Percentiles rank a stretch among this genome's conserved stretches.
Conservation (phyloP, 2,797 vertebrate genomes). For the Crocodylus rhombifer region DNA sequence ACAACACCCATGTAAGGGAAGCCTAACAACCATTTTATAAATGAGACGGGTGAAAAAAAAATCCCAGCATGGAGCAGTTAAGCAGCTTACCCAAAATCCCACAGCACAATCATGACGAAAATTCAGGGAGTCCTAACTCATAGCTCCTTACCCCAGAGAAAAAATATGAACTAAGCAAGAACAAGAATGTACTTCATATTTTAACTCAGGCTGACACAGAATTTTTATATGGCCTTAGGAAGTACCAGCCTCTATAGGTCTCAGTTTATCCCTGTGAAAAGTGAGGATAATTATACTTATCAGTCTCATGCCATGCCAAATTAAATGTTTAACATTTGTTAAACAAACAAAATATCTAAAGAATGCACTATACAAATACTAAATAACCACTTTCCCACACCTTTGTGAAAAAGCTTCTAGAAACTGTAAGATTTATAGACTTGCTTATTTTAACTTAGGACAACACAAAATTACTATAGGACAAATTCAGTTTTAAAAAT, state of each 20-base stretch:
- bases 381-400: constrained; percentile 28
- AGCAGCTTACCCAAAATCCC: constrained; percentile 54
- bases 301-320: constrained; percentile 31
- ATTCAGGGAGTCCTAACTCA: constrained; percentile 47
- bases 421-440: constrained; percentile 16
- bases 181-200: constrained; percentile 27
- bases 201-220: constrained; percentile 39
- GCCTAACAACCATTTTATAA: constrained; percentile 34
- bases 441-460: neutral
- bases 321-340: constrained; percentile 50
- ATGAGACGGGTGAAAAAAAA: neutral
- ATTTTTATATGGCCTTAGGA: constrained; percentile 46
- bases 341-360: constrained; percentile 9
- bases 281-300: constrained; percentile 50
- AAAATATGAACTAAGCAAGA: constrained; percentile 32
- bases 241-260: constrained; percentile 16
- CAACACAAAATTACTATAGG: neutral
- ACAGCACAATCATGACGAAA: neutral
- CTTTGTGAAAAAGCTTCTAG: neutral
- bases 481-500: neutral
- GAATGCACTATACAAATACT: constrained; percentile 29
- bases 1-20: neutral
- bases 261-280: constrained; percentile 22
- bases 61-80: neutral
- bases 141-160: constrained; percentile 52